Conservation (phyloP, 2,888 invertebrate genomes). For the Sphinx pinastri region DNA sequence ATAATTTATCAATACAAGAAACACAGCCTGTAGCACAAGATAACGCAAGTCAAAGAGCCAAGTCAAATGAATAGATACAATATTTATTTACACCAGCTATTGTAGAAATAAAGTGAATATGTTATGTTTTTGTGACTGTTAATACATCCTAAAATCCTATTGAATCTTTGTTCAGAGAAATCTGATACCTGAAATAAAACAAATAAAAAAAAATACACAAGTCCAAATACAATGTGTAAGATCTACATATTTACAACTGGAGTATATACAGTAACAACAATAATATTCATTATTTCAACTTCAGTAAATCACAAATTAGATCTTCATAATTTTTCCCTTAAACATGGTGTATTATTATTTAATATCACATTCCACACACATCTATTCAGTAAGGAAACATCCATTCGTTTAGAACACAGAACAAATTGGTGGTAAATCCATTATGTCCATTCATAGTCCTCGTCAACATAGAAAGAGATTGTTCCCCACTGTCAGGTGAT, state of each 20-base stretch:
- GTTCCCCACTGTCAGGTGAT: slow-evolving; percentile 82
- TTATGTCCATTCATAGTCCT: slow-evolving; percentile 81
- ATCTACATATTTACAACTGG: no score
- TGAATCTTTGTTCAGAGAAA: background rate
- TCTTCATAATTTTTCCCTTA: background rate
- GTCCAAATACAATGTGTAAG: no score
- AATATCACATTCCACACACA: slow-evolving; percentile 3
- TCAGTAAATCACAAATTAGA: background rate
- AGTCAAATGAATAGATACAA: slow-evolving; percentile 15
- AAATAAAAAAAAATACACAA: no score
- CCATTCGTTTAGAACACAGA: slow-evolving; percentile 3
- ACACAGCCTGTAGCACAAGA: slow-evolving; percentile 55
- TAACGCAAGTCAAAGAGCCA: slow-evolving; percentile 36
- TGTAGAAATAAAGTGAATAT: slow-evolving; percentile 37
- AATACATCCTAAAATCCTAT: background rate
- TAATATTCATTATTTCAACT: no score
- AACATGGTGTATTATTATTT: background rate
- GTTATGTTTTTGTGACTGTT: slow-evolving; percentile 31
- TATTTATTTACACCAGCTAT: background rate
- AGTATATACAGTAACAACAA: background rate
- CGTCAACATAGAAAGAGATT: slow-evolving; percentile 75
- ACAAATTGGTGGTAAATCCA: slow-evolving; percentile 19
- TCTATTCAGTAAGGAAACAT: background rate
- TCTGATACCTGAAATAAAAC: background rate
- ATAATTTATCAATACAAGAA: slow-evolving; percentile 66